phyloP scores from a whole-genome alignment of 2,888 invertebrate genomes.

The Argynnis bischoffii region DNA sequence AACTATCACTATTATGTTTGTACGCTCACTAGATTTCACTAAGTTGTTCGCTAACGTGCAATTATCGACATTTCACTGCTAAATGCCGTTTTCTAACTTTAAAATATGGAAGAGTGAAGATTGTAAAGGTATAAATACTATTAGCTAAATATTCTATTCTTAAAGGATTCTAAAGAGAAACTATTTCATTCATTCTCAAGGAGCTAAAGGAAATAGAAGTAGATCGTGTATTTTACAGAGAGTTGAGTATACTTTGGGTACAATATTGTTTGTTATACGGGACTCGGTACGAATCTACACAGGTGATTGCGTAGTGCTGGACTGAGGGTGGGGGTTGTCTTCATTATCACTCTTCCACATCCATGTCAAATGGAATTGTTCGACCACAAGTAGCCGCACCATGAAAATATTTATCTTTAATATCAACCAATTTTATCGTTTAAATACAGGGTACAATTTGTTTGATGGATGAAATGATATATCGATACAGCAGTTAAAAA shows the following conservation, averaged over 20 bases:
- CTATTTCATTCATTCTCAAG: conserved; percentile 45
- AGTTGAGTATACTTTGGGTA: conserved; percentile 33
- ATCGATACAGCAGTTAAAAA: conserved; percentile 15
- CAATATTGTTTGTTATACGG: conserved; percentile 22
- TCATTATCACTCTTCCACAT: conserved; percentile 79
- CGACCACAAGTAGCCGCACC: conserved; percentile 72
- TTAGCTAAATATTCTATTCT: conserved; percentile 41
- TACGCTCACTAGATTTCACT: conserved; percentile 63
- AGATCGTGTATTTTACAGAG: conserved; percentile 41
- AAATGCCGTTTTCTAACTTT: conserved; percentile 49
- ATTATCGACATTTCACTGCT: conserved; percentile 58
- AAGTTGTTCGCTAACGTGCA: conserved; percentile 71
- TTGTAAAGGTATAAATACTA: conserved; percentile 60
- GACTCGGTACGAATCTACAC: conserved; percentile 35
- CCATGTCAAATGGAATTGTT: conserved; percentile 68
- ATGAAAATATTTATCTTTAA: conserved; percentile 47
- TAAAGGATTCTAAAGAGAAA: conserved; percentile 49
- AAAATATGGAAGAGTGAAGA: conserved; percentile 82
- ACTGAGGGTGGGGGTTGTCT: conserved; percentile 44
- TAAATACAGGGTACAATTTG: conserved; percentile 36
- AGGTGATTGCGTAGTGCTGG: conserved; percentile 54
- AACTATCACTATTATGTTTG: conserved; percentile 62
- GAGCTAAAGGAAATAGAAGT: conserved; percentile 38
- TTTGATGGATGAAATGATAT: conserved; percentile 34
- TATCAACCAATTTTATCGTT: conserved; percentile 31